Conservation (phyloP, 2,113 vertebrate genomes). For the Sylvietta virens region DNA sequence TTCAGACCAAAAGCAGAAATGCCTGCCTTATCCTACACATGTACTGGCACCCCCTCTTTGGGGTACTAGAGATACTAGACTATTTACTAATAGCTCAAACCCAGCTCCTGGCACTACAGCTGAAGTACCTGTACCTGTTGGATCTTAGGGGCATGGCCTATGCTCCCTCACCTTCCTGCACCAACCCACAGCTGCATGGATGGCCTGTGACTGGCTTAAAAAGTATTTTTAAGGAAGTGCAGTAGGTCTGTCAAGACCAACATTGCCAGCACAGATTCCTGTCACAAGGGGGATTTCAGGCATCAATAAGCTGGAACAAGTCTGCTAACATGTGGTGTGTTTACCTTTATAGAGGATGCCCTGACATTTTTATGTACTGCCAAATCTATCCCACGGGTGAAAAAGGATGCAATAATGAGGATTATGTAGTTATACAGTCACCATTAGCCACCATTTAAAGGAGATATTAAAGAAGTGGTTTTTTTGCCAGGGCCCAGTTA, state of each 20-base stretch:
- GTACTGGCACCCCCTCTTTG: rapidly evolving
- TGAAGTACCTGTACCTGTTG: background rate
- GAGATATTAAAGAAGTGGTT: background rate
- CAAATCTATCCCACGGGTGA: background rate
- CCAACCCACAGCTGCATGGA: background rate
- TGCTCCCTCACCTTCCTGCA: background rate
- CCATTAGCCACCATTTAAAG: background rate
- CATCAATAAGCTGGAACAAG: background rate
- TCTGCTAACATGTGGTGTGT: background rate
- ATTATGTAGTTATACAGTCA: background rate
- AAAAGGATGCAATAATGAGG: slow-evolving; percentile 27
- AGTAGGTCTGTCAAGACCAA: background rate
- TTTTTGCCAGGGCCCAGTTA: background rate
- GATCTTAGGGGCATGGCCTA: rapidly evolving
- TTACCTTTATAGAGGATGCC: slow-evolving; percentile 21
- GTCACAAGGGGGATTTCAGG: background rate
- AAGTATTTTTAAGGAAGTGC: background rate
- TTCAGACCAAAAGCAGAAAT: background rate
- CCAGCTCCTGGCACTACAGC: background rate
- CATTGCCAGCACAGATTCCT: background rate
- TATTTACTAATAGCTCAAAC: background rate
- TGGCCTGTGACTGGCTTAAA: background rate
- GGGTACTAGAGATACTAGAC: background rate
- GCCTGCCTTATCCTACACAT: background rate
- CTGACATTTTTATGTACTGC: slow-evolving; percentile 37